Evolutionary conservation across 2,113 vertebrate species (phyloP).

Genomic region (Furnarius figulus): DNA sequence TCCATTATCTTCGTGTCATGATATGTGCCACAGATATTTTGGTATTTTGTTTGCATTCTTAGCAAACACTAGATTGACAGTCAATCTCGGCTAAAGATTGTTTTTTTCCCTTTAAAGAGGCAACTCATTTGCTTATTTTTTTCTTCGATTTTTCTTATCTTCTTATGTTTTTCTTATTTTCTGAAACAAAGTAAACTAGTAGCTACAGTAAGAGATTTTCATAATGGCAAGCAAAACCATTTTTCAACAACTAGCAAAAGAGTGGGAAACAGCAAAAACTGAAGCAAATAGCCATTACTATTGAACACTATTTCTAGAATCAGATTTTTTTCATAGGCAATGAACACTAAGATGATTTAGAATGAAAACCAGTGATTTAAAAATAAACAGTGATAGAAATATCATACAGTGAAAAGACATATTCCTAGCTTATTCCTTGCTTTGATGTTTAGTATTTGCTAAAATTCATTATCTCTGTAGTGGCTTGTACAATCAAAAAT

Average conservation of each 20-base stretch:
- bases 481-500: neutral
- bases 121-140: neutral
- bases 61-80: neutral
- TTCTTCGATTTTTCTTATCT: too few relatives aligned
- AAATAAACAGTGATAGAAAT: neutral
- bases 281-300: neutral
- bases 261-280: neutral
- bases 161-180: neutral
- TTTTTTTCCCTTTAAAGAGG: neutral
- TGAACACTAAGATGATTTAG: neutral
- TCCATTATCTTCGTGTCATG: neutral
- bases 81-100: neutral
- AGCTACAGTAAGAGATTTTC: neutral
- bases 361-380: neutral
- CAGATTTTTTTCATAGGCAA: neutral
- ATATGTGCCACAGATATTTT: neutral
- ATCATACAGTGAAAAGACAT: neutral
- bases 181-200: neutral
- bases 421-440: neutral
- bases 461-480: neutral
- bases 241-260: neutral
- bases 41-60: neutral
- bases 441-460: neutral
- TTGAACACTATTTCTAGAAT: neutral
- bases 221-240: neutral